Evolutionary conservation across 2,113 vertebrate species (phyloP).

Genomic region (Etheostoma cragini): DNA sequence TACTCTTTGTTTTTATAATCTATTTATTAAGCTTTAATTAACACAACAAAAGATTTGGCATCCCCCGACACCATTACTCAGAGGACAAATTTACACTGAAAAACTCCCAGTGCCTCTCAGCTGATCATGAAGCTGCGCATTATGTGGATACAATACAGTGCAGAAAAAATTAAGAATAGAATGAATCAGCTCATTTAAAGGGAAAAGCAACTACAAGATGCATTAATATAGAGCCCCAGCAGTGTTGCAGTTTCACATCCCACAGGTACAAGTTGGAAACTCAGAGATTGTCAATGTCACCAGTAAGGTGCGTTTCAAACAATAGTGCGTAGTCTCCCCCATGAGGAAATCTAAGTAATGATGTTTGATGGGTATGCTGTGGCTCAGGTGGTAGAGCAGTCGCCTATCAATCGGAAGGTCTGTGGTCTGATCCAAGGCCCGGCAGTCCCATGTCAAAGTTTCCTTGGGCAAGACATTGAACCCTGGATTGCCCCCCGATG

Average conservation of each 20-base stretch:
- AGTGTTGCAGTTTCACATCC: neutral
- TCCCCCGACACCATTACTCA: neutral
- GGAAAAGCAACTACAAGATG: neutral
- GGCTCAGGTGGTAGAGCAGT: too few species aligned
- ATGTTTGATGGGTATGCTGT: too few species aligned
- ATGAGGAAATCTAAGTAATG: too few species aligned
- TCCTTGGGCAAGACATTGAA: too few species aligned
- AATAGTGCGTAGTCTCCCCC: too few species aligned
- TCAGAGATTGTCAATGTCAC: too few species aligned
- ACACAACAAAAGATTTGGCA: neutral
- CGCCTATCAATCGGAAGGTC: too few species aligned
- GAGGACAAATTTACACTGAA: constrained; percentile 8
- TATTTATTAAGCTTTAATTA: constrained; percentile 8
- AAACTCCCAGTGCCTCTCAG: neutral
- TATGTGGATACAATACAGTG: neutral
- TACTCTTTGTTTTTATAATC: constrained; percentile 20
- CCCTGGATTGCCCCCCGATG: too few species aligned
- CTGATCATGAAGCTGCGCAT: neutral
- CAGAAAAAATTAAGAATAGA: neutral
- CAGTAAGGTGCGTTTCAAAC: too few species aligned
- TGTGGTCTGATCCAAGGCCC: too few species aligned
- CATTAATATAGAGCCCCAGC: neutral
- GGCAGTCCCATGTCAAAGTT: too few species aligned
- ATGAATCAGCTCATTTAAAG: neutral
- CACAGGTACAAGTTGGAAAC: neutral